Conservation (phyloP, 53 echinoderm and acorn worm genomes). For the Arbacia lixula region DNA sequence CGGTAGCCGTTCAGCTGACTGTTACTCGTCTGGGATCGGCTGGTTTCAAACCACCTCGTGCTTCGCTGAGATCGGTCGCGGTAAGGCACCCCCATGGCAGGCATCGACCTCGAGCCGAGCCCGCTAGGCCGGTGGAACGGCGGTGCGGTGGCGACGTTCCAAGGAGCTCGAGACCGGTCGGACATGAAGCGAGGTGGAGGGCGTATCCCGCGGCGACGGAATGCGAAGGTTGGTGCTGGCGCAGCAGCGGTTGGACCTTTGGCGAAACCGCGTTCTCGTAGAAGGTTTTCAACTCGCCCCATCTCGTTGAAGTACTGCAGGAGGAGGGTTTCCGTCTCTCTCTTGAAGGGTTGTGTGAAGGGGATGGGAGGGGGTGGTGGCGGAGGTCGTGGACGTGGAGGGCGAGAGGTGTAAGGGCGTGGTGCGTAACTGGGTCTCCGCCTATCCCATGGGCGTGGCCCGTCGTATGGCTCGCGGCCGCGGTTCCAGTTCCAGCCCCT, state of each 20-base stretch:
- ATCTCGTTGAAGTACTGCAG: constrained; percentile 37
- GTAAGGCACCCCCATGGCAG: constrained; percentile 30
- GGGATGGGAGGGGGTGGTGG: constrained; percentile 10
- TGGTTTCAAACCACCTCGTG: constrained; percentile 32
- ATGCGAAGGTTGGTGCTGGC: background rate
- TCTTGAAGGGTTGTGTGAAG: constrained; percentile 44
- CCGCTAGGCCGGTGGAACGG: background rate
- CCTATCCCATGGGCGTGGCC: constrained; percentile 22
- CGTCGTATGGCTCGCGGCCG: background rate
- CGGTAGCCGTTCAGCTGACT: background rate
- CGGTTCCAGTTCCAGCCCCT: background rate
- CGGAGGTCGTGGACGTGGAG: constrained; percentile 15
- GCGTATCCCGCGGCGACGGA: too few species aligned
- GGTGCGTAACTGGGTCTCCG: background rate
- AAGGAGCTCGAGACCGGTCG: background rate
- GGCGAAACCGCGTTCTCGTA: constrained; percentile 44
- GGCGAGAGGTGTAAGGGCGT: too few species aligned
- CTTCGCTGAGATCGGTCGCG: constrained; percentile 31
- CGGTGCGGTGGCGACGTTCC: background rate
- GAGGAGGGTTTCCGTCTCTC: constrained; percentile 33
- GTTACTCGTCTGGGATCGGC: constrained; percentile 20
- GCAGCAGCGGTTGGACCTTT: constrained; percentile 36
- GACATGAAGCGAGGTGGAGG: background rate
- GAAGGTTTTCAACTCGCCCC: constrained; percentile 45
- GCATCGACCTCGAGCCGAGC: constrained; percentile 19